These are phyloP conservation scores for Steinernema feltiae DNA, from an alignment of 1,140 invertebrate genomes.

Conservation along the genomic window DNA sequence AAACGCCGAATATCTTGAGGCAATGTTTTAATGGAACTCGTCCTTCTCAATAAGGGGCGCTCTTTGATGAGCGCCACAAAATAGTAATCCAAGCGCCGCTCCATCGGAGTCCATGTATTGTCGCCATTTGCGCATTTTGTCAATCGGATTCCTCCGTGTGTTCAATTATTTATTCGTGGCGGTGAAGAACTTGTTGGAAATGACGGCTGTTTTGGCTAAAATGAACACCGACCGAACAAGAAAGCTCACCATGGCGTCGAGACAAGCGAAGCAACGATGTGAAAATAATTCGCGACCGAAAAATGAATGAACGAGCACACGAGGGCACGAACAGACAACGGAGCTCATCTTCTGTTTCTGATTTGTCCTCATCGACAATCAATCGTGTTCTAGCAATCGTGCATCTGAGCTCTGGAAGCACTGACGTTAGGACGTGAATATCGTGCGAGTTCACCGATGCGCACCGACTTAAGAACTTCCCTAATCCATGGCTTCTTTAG, in stretches of 20 bases:
- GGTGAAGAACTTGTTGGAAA: neutral
- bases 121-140: neutral
- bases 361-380: neutral
- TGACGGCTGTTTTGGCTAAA: neutral
- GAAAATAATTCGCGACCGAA: conserved; percentile 11
- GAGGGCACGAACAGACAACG: neutral
- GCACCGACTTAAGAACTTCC: neutral
- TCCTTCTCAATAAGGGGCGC: neutral
- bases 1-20: neutral
- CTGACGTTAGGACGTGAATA: neutral
- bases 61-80: neutral
- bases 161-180: neutral
- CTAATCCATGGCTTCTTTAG: neutral
- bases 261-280: conserved; percentile 7
- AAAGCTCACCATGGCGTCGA: conserved; percentile 3
- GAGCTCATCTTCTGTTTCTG: conserved; percentile 4
- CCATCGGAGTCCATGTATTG: neutral
- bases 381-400: neutral
- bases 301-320: conserved; percentile 2
- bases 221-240: neutral
- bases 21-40: neutral
- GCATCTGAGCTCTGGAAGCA: neutral
- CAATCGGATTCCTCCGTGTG: neutral
- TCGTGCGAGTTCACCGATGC: neutral
- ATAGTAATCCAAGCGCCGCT: too few species aligned